Conservation (phyloP, 2,797 vertebrate genomes). For the Cuniculus paca region DNA sequence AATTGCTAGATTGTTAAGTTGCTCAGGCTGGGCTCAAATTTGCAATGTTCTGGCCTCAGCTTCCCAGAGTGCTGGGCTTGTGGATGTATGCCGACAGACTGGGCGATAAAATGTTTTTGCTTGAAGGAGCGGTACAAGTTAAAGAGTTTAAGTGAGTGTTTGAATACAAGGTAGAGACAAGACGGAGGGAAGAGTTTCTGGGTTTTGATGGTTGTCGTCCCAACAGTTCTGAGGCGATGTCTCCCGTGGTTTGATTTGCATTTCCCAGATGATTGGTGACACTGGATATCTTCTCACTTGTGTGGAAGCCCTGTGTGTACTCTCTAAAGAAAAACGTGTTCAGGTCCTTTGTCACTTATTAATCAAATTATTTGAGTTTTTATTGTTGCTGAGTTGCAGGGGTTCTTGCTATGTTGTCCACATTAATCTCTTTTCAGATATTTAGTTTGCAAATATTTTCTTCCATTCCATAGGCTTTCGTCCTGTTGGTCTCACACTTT, state of each 20-base stretch:
- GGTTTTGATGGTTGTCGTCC: not conserved
- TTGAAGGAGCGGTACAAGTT: not conserved
- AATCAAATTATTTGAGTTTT: not conserved
- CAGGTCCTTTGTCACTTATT: not conserved
- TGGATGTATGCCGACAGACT: not conserved
- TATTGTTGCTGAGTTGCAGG: not conserved
- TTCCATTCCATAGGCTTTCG: not conserved
- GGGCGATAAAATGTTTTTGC: not conserved
- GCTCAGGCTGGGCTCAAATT: not conserved
- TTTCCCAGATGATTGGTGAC: not conserved
- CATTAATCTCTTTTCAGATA: too few relatives aligned
- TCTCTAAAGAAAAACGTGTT: not conserved
- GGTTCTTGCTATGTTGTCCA: constrained; percentile 2
- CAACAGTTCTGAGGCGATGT: not conserved
- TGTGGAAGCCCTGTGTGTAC: not conserved
- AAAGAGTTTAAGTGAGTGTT: not conserved
- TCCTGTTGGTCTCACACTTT: not conserved
- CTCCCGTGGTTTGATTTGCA: not conserved
- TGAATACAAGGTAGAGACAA: not conserved
- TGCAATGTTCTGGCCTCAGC: not conserved
- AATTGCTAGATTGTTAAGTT: not conserved
- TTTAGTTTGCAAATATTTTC: not conserved
- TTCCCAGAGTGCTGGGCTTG: not conserved
- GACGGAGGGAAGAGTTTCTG: too few relatives aligned
- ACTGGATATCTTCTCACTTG: not conserved